Conservation (phyloP, 2,888 invertebrate genomes). For the Rotaria macrura region DNA sequence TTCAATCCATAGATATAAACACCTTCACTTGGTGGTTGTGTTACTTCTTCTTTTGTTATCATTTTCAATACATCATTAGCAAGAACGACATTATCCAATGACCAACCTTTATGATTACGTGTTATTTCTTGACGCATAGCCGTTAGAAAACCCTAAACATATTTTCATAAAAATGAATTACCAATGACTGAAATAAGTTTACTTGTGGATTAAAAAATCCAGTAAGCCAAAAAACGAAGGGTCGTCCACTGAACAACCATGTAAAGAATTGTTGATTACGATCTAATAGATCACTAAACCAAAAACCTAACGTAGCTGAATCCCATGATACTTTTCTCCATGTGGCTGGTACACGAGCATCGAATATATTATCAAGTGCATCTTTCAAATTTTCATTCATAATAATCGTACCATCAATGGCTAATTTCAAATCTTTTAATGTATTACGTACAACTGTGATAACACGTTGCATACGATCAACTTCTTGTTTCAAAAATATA, state of each 20-base stretch:
- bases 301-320: slow-evolving; percentile 91
- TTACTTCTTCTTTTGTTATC: slow-evolving; percentile 52
- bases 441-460: slow-evolving; percentile 68
- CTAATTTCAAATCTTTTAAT: slow-evolving; percentile 74
- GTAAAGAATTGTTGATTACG: slow-evolving; percentile 74
- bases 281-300: slow-evolving; percentile 90
- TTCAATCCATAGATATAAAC: slow-evolving; percentile 72
- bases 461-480: slow-evolving; percentile 73
- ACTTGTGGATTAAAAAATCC: slow-evolving; percentile 96
- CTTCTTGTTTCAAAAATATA: slow-evolving; percentile 68
- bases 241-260: slow-evolving; percentile 70
- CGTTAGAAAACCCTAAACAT: slow-evolving; percentile 48
- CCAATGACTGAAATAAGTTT: slow-evolving; percentile 35
- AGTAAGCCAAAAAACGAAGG: slow-evolving; percentile 88
- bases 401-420: slow-evolving; percentile 89
- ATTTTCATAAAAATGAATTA: background rate
- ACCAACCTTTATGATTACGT: slow-evolving; percentile 51
- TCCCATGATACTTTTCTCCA: slow-evolving; percentile 97
- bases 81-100: slow-evolving; percentile 48
- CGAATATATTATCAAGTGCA: slow-evolving; percentile 87
- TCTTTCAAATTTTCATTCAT: slow-evolving; percentile 82
- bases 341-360: slow-evolving; percentile 77
- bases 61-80: slow-evolving; percentile 50
- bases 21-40: slow-evolving; percentile 77
- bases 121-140: slow-evolving; percentile 52